Evolutionary conservation across 2,797 vertebrate genomes (phyloP), one percentile per base, ranked within the genome.

Genomic region (Trichosurus vulpecula): DNA sequence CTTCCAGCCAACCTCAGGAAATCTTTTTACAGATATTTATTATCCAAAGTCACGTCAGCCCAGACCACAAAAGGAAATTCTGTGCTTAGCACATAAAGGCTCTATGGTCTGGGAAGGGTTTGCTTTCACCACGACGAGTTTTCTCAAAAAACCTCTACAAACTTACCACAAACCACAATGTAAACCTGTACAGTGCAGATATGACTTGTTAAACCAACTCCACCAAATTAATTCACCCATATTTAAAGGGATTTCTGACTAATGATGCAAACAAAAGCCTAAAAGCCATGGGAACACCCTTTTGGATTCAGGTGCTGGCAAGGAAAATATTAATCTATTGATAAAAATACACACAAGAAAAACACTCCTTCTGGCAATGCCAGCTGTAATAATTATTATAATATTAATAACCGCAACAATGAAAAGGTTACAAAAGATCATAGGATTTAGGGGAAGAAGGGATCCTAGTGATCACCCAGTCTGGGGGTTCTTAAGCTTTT

Each of bases 81-180:
- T 96, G 96, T 95, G 97, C 98, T 99, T 98, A 98, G 95, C 94
- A 58, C 96, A 96, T 96, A 90, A 98, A 98, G 98, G 98, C 92
- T 22, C 95, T 89, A 41, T 31, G 90, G 97, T 97, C 98, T 98
- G 96, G 95, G 97, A 97, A 97, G 96, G 93, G 98, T 97, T 97
- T 93, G n/a, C 98, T 98, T 97, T 98, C 98, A 98, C 98, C 98
- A 97, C 98, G 97, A 97, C 96, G 93, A 96, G 97, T 98, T 98
- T 98, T 98, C 98, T 98, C 96, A 91, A 96, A 96, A 98, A 98
- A 98, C 97, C 98, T 98, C 98, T 96, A 97, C 98, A 98, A 98
- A 98, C 97, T 98, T 96, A 96, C 98, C 98, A 98, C 98, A 99
- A 98, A 98, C 98, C 98, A 98, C 98, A 98, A 97, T 93, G 96